A percentile compares a stretch with the other conserved stretches of the same genome.
Evolutionary conservation across 2,797 vertebrate species (phyloP).

Genomic region (Loris lydekkerianus): DNA sequence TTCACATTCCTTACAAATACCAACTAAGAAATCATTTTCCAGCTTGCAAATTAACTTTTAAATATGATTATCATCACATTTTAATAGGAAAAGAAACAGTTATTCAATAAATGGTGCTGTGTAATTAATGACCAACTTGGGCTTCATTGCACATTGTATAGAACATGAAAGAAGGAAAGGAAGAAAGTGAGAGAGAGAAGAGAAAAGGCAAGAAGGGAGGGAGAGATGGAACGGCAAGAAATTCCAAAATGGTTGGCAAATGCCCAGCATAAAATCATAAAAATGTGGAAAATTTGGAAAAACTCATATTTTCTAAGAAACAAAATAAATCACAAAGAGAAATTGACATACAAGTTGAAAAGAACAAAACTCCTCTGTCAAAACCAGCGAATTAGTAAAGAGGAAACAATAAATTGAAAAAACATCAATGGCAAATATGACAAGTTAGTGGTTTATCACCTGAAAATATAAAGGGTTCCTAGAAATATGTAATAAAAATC

Average conservation of each 20-base stretch:
- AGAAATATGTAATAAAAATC: background rate
- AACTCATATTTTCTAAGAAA: background rate
- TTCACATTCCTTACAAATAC: slow-evolving; percentile 20
- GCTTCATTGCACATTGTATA: background rate
- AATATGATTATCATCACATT: background rate
- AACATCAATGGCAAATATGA: background rate
- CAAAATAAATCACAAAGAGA: background rate
- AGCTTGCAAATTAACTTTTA: slow-evolving; percentile 38
- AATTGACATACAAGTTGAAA: background rate
- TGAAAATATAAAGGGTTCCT: background rate
- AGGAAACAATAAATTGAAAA: background rate
- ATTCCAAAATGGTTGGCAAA: background rate
- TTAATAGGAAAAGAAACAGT: background rate
- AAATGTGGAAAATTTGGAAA: background rate
- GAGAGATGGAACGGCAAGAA: background rate
- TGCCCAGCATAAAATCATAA: background rate
- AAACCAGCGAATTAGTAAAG: background rate
- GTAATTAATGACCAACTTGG: background rate
- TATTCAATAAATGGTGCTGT: slow-evolving; percentile 20
- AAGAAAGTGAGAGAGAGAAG: background rate
- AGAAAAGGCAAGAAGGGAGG: accelerated
- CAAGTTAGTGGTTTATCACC: background rate
- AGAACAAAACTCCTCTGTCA: background rate
- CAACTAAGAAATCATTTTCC: background rate
- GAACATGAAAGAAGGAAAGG: background rate